A percentile compares a stretch with the other conserved stretches of the same genome.
Conservation (phyloP, 2,797 vertebrate species). For the Sus cebifrons region DNA sequence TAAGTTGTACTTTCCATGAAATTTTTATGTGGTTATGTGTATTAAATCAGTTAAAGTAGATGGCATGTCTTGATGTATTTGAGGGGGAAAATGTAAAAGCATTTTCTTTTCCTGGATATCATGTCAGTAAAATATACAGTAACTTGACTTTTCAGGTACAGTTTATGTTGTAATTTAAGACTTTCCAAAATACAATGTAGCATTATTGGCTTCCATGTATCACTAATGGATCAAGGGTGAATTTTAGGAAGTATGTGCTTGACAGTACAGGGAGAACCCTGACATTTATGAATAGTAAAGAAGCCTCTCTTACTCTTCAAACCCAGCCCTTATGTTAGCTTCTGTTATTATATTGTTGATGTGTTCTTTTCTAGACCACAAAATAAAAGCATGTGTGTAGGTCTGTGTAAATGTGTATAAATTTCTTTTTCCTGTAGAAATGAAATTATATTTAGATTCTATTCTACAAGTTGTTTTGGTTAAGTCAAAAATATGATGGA, state of each 20-base stretch:
- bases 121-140: constrained; percentile 77
- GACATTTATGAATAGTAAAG: constrained; percentile 67
- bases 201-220: constrained; percentile 79
- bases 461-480: not conserved
- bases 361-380: not conserved
- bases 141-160: constrained; percentile 80
- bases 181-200: constrained; percentile 78
- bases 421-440: not conserved
- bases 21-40: constrained; percentile 87
- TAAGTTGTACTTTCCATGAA: constrained; percentile 87
- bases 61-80: constrained; percentile 77
- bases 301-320: constrained; percentile 23
- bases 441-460: not conserved
- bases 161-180: constrained; percentile 75
- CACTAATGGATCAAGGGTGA: constrained; percentile 77
- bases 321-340: constrained; percentile 1
- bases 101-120: constrained; percentile 80
- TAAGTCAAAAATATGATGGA: not conserved
- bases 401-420: not conserved
- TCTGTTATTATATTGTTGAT: not conserved
- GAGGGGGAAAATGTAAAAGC: constrained; percentile 28
- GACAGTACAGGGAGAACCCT: constrained; percentile 66
- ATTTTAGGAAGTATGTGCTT: constrained; percentile 77
- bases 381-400: not conserved
- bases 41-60: constrained; percentile 86